A percentile compares a stretch with the other conserved stretches of the same genome.
Conservation (phyloP, 2,888 invertebrate species). For the Salticus scenicus region DNA sequence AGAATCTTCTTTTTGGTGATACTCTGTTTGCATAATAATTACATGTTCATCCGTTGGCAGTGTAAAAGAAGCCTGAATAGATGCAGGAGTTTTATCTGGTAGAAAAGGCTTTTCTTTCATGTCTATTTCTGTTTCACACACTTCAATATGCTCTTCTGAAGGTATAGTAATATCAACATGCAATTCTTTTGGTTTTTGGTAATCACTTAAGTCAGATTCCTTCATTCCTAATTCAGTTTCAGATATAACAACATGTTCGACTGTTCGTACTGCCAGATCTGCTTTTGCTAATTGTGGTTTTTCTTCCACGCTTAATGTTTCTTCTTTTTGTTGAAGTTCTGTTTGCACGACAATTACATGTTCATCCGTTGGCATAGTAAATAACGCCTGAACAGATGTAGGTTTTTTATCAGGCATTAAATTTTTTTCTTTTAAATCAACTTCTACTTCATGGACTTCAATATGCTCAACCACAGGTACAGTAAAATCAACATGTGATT, state of each 20-base stretch:
- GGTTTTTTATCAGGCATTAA: slow-evolving; percentile 60
- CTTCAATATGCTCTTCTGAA: slow-evolving; percentile 58
- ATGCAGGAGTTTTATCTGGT: slow-evolving; percentile 46
- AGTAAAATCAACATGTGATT: slow-evolving; percentile 57
- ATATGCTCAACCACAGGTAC: slow-evolving; percentile 70
- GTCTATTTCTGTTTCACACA: slow-evolving; percentile 43
- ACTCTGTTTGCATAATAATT: slow-evolving; percentile 55
- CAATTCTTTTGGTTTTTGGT: slow-evolving; percentile 36
- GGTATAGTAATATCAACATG: slow-evolving; percentile 43
- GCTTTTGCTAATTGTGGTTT: slow-evolving; percentile 61
- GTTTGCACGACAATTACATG: slow-evolving; percentile 60
- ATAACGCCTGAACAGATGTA: slow-evolving; percentile 43
- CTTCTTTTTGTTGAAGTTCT: slow-evolving; percentile 69
- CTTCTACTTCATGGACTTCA: slow-evolving; percentile 60
- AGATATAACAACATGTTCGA: slow-evolving; percentile 60
- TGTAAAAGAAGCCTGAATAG: slow-evolving; percentile 59
- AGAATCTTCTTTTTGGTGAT: slow-evolving; percentile 68
- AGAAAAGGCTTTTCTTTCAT: slow-evolving; percentile 56
- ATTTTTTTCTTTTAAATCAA: slow-evolving; percentile 69
- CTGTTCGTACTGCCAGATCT: slow-evolving; percentile 48
- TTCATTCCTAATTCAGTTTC: slow-evolving; percentile 58
- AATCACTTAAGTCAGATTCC: slow-evolving; percentile 41
- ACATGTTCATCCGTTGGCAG: slow-evolving; percentile 58
- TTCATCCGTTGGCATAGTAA: slow-evolving; percentile 63
- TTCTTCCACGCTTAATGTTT: slow-evolving; percentile 47